Evolutionary conservation across 2,888 invertebrate genomes (phyloP), one percentile per base, ranked within the genome.

Genomic region (Spialia ferax): DNA sequence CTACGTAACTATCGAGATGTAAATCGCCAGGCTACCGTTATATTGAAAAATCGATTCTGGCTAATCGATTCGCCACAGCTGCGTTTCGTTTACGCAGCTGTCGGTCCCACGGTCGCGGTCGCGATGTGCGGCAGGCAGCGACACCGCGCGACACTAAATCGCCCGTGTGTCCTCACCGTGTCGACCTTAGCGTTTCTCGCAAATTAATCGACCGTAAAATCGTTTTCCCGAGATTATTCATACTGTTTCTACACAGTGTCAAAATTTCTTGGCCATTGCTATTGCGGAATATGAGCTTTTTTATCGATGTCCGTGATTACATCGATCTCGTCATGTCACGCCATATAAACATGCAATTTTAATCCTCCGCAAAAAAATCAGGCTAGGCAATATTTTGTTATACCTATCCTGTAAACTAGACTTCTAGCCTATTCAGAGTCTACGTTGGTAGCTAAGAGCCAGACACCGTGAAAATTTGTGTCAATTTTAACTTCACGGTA

Each of bases 1-100:
- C 90, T 84, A 87, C 82, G 87, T 86, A 89, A 89, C 88, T 81
- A 87, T 91, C 85, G 79, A 87, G 89, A 92, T 92, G 90, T 90
- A 91, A 91, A 91, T 91, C 87, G 86, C 85, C 87, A 82, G 79
- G 82, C 85, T 88, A 85, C 93, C 91, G 93, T 93, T 93, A 93
- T 91, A 86, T 88, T 85, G 88, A 89, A 91, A 91, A 92, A 90
- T 91, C 91, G 89, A 89, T 91, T 89, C 82, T 84, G 78, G 76
- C 75, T 85, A 91, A 93, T 91, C 91, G 88, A 89, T 93, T 89
- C 67, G 89, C 83, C 76, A 84, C 89, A 87, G 91, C 91, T 87
- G 88, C 90, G 86, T 91, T 85, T 83, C 80, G 87, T 85, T 87
- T 85, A 85, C 87, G 87, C 87, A 84, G 89, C 80, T 79, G 78